Evolutionary conservation across 2,113 vertebrate species (phyloP), one percentile per base, ranked within the genome.

Genomic region (Callocephalon fimbriatum): DNA sequence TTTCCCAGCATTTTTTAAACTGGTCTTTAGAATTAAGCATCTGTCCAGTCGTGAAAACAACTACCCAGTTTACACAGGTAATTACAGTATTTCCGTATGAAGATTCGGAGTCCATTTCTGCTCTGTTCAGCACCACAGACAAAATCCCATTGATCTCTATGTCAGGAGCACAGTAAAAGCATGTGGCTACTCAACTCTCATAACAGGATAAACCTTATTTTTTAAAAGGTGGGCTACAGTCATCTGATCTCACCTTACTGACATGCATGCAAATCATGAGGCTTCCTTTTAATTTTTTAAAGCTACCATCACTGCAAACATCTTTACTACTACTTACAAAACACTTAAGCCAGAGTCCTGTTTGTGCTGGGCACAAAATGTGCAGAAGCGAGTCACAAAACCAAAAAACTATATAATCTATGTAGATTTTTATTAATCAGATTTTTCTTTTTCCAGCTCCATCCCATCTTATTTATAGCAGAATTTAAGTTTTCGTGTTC

Each of bases 271-370:
- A 58, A 75, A 71, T 62, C 40, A 62, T 1, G 6, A 7, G 15
- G 31, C 8, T 63, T 77, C 11, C n/a, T 66, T 62, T 31, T 11
- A 62, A 23, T n/a, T 93, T 53, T 71, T 4, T 66, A 51, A 40
- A 62, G 23, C 25, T 74, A 40, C 12, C n/a, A 10, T 32, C 23
- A 45, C 23, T 32, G 73, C 42, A 66, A 70, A n/a, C 0, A 15
- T 35, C 31, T 84, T 84, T 48, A n/a, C 19, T 35, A 18, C 15
- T 32, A 16, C 14, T 45, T 53, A 10, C 2, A 4, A 84, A 86
- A 53, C 7, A 0, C 0, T 3, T 63, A 63, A 70, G 35, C 19
- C 27, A 42, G 9, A 58, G 16, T 71, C 15, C 22, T 16, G 2
- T 20, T 20, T 73, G 37, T 58, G 8, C 22, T 32, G 20, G 10